Evolutionary conservation across 2,888 invertebrate species (phyloP), one percentile per base, ranked within the genome.

Genomic region (Eupithecia subumbrata): DNA sequence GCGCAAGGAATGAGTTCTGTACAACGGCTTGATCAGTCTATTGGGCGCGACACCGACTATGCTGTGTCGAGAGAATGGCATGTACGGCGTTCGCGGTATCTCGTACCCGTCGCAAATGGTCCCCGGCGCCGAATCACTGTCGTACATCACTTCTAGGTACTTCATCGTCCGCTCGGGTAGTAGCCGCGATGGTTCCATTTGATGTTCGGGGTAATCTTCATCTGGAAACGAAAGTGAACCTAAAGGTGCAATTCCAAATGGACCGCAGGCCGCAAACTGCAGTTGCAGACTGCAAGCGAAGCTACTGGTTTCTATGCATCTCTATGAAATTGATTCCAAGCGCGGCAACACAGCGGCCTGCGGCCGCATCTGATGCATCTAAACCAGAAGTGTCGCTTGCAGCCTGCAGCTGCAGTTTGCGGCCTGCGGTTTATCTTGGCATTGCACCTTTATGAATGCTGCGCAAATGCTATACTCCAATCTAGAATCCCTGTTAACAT

Each of bases 131-230:
- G 94, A 91, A 72, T 95, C 95, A 78, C 94, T 94, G 83, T 96
- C 96, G 84, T 96, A 96, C 85, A 97, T 92, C 69, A 97, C 89
- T 87, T 97, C 96, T 72, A 97, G 89, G 87, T 97, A 97, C 84
- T 96, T 96, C 0, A 96, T 96, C 52, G 93, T 80, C 4, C 90
- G 87, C 76, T 89, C 90, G 56, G 93, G 92, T 2, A 93, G 86
- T 69, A 91, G 79, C 4, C 88, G 89, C 11, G 93, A 92, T 9
- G 93, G 93, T 81, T 94, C 94, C 94, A 94, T 92, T 78, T 92
- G 88, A 2, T 89, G 88, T 76, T 92, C 93, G 3, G 91, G 90
- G 68, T 87, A 86, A 43, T 94, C 94, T 84, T 94, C 94, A 78
- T 94, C 94, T 94, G 89, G 25, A 73, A 76, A 72, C 72, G 18